phyloP scores from a whole-genome alignment of 2,888 invertebrate genomes.

The Ochropleura plecta region DNA sequence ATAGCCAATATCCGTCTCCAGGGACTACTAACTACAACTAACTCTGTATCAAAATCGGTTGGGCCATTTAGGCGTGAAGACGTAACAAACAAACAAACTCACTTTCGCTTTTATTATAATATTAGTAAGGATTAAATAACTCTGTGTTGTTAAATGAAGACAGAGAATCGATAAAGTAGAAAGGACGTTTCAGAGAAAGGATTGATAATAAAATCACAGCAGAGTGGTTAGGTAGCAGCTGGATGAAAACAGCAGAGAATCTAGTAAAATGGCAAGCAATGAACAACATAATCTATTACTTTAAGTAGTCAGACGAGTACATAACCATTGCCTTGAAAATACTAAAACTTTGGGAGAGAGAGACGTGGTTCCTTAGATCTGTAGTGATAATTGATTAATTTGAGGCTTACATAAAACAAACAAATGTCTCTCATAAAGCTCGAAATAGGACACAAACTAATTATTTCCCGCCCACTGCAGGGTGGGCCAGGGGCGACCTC shows the following conservation, averaged over 20 bases:
- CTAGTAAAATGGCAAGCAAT: not conserved
- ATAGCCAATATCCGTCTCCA: no score
- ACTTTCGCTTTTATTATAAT: no score
- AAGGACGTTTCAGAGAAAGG: not conserved
- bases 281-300: not conserved
- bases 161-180: not conserved
- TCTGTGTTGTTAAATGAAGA: not conserved
- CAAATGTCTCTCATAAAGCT: constrained; percentile 40
- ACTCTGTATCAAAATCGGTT: no score
- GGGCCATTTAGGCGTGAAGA: no score
- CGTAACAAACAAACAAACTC: no score
- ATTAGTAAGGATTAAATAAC: no score
- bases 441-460: constrained; percentile 57
- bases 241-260: not conserved
- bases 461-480: constrained; percentile 42
- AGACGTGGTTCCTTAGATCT: constrained; percentile 1
- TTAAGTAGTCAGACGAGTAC: not conserved
- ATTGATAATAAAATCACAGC: not conserved
- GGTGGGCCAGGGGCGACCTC: constrained; percentile 6
- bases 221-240: not conserved
- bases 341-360: not conserved
- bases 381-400: constrained; percentile 51
- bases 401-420: constrained; percentile 45
- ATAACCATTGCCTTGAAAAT: not conserved
- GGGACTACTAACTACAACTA: no score